A percentile compares a stretch with the other conserved stretches of the same genome.
phyloP scores from a whole-genome alignment of 35 echinoderm and acorn worm genomes.

The Ophiothrix spiculata region DNA sequence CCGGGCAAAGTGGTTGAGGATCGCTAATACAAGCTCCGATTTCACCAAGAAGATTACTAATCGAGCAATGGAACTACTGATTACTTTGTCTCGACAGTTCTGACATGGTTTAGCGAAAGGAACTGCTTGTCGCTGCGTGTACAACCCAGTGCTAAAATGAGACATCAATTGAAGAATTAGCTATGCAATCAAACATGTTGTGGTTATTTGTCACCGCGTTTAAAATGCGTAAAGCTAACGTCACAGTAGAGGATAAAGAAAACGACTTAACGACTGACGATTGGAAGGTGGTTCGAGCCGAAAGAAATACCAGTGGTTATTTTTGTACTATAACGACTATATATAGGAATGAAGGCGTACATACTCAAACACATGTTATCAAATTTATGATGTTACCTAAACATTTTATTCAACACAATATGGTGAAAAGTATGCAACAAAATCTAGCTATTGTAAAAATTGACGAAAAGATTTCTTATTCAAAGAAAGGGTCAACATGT shows the following conservation, averaged over 20 bases:
- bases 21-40: neutral
- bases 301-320: no score
- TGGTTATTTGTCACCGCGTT: neutral
- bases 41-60: neutral
- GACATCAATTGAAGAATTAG: neutral
- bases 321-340: no score
- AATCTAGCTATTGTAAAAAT: no score
- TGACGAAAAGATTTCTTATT: no score
- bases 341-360: no score
- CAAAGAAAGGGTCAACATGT: no score
- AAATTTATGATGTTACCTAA: no score
- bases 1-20: neutral
- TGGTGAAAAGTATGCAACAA: no score
- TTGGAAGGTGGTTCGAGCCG: no score
- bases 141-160: neutral
- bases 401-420: no score
- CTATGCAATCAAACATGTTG: neutral
- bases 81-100: neutral
- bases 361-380: no score
- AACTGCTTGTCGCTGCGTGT: neutral
- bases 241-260: neutral
- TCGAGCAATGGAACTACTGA: neutral
- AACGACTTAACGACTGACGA: neutral
- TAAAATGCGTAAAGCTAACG: neutral
- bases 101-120: neutral